These are phyloP conservation scores for Dermatemys mawii DNA, from an alignment of 2,113 vertebrate genomes.

Conservation along the genomic window DNA sequence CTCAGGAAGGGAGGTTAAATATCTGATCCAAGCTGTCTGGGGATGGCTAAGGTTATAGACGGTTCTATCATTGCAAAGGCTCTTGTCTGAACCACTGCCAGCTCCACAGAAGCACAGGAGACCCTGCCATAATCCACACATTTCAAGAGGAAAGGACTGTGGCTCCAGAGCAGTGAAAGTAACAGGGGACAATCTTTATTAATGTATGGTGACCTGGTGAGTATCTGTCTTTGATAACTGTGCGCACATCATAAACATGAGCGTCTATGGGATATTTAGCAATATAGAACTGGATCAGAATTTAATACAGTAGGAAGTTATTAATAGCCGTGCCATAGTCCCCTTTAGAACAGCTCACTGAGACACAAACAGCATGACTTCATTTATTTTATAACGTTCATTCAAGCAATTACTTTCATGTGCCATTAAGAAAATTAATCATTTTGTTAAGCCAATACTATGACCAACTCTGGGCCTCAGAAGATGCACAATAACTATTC, in stretches of 20 bases:
- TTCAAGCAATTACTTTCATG: background rate
- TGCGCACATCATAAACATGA: background rate
- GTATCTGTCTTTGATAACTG: background rate
- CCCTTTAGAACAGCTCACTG: background rate
- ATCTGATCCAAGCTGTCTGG: fast-evolving
- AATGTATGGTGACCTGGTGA: background rate
- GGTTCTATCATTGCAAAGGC: fast-evolving
- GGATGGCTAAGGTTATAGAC: fast-evolving
- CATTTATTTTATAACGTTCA: fast-evolving
- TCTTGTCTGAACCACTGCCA: fast-evolving
- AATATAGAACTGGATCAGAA: background rate
- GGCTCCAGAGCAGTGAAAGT: background rate
- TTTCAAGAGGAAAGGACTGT: background rate
- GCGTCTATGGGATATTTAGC: background rate
- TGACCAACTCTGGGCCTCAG: constrained; percentile 29
- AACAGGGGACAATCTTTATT: background rate
- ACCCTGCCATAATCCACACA: background rate
- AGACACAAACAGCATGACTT: background rate
- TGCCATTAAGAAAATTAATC: constrained; percentile 1
- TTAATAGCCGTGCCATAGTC: background rate
- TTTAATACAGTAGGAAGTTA: background rate
- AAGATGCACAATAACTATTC: constrained; percentile 25
- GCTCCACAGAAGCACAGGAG: background rate
- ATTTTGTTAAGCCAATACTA: constrained; percentile 53
- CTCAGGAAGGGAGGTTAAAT: background rate